Base-by-base conservation (phyloP, 2,113 vertebrate species). In the Apeltes quadracus region DNA sequence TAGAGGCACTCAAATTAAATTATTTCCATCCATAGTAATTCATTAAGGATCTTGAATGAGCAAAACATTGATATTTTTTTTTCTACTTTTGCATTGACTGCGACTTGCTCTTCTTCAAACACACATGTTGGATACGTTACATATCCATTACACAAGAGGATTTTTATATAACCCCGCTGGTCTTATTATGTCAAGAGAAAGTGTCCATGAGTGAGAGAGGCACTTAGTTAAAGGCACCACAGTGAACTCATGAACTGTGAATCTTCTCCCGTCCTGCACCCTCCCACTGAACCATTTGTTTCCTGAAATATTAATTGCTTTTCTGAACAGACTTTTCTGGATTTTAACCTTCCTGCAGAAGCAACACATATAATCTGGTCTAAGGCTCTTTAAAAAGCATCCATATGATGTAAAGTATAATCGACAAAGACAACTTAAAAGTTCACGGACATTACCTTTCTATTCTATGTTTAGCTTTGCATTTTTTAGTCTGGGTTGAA, bases 101-200 rank as follows among this genome's bases (percentile, higher is more conserved):
- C 20, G 20, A 68, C 62, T 62, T 75, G 25, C 18, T 2, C 34
- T 32, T 44, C 41, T 32, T 44, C 41, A 61, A 55, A 56, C 54
- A 72, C 69, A 72, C 69, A 74, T 79, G 51, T 46, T 72, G 32
- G 76, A 62, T 23, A 76, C 76, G 81, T 79, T 81, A 76, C 69
- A 81, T 71, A 67, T 85, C 83, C 71, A 80, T 91, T 87, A 87
- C 84, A 88, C 90, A 86, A 82, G 84, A 82, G 79, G 50, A 54
- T 81, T 88, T 91, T 88, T 91, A 86, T 84, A 77, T 88, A 91
- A 91, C 79, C 63, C 72, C 59, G 66, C 76, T 79, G 85, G 58
- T 90, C 88, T 87, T 85, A 83, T 89, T 86, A 82, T 86, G 83
- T 88, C 84, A 90, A 71, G 61, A 78, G 58, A 81, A 79, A 77